Evolutionary conservation across 2,113 vertebrate species (phyloP), one percentile per base, ranked within the genome.

Genomic region (Noturus placidus): DNA sequence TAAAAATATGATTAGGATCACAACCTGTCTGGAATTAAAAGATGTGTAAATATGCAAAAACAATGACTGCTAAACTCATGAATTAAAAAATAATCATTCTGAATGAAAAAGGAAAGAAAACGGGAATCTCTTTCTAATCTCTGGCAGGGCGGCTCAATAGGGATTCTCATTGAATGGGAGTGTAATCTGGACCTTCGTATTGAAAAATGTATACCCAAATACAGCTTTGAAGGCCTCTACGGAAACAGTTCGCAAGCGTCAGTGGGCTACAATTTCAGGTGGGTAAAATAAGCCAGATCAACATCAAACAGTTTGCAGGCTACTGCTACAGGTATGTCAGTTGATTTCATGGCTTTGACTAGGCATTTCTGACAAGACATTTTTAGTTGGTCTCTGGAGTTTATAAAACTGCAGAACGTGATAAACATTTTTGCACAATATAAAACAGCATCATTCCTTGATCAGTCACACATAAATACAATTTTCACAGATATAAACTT

Each of bases 261-360:
- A 22, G 92, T 94, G 0, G 97, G 98, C 56, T 99, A 98, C 94
- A 99, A 99, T 89, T 99, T 99, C 94, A 98, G 98, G 98, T 99
- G 61, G 42, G 86, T 61, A 19, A 38, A 20, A 67, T 13, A 22
- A 30, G 7, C 38, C 1, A 13, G 13, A 86, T 20, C 54, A 38
- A 15, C 1, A 52, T 30, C 11, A 14, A 27, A 19, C 14, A 46
- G 14, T 15, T 54, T n/a, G 25, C 46, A 78, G 27, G 5, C 5
- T 19, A 19, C 50, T 56, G 77, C 19, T n/a, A n/a, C n/a, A n/a
- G n/a, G n/a, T 30, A n/a, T 22, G 10, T 65, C 25, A 46, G 22
- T 14, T 61, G 22, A 65, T 9, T 61, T 82, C 52, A 11, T 33
- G 3, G 9, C 8, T 76, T 46, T 27, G 10, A 74, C 1, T 8